Evolutionary conservation across 2,797 vertebrate species (phyloP), one percentile per base, ranked within the genome.

Genomic region (Dendrocincla tyrannina): DNA sequence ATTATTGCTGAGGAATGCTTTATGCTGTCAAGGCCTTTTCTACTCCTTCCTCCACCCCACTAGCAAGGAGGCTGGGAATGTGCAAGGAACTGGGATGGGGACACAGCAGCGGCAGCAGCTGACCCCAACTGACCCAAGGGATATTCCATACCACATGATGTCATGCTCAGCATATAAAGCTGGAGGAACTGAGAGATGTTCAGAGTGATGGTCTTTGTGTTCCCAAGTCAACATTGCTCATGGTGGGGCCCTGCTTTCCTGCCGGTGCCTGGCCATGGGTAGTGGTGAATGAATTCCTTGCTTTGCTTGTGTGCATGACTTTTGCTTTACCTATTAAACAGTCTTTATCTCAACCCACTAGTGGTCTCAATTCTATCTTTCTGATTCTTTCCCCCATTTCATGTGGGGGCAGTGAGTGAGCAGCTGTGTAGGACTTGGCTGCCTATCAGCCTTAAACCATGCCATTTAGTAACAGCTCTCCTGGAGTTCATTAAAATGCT

Each of bases 171-270:
- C 35, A 9, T 24, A 7, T 11, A 55, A 53, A 85, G 27, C 62
- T 7, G 6, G 27, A 56, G 32, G 5, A 59, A 18, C 13, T 2
- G 17, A 18, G 23, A 2, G 3, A 20, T 0, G 0, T n/a, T 44
- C 32, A 17, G 20, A 44, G 32, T 13, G 62, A n/a, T 44, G 32
- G 8, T 33, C 11, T 56, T 82, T 63, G 9, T 79, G 13, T 75
- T 76, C 41, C 37, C 13, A 44, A 56, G 22, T 68, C 2, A 35
- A 0, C 0, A 0, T 3, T 49, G 23, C 0, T 0, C 3, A 0
- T 22, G n/a, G 18, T 52, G n/a, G 39, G 59, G 15, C 33, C 39
- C 41, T 68, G 58, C 32, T 59, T 16, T 76, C 37, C 32, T 64
- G 32, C 32, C n/a, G 25, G 7, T 56, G 24, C 42, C 59, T 77